phyloP scores from a whole-genome alignment of 30 jellyfish, hydroid and myxozoan genomes.

The Rhopilema esculentum region DNA sequence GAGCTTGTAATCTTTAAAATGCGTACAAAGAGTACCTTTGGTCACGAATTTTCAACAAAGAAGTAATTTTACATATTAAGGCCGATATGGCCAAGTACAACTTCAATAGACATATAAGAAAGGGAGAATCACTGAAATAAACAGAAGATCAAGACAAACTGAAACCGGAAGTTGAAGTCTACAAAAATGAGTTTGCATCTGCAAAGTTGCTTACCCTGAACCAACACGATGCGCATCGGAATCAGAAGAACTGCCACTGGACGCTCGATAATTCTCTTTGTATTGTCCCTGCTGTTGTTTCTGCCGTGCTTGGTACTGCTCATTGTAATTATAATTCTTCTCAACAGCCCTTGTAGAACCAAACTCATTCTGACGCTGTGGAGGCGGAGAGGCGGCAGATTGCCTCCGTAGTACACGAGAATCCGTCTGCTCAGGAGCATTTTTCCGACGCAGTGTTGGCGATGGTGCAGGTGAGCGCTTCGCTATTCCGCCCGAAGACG shows the following conservation, averaged over 20 bases:
- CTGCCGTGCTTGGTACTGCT: constrained; percentile 13
- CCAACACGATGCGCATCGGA: constrained; percentile 72
- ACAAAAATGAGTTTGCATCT: background rate
- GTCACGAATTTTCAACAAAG: too few species aligned
- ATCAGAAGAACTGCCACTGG: constrained; percentile 79
- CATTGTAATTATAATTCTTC: constrained; percentile 15
- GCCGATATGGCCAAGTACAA: too few species aligned
- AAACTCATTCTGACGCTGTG: constrained; percentile 53
- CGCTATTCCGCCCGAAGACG: constrained; percentile 53
- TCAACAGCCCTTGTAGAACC: constrained; percentile 24
- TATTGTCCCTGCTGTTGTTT: constrained; percentile 24
- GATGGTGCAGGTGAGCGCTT: constrained; percentile 74
- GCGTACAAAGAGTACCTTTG: too few species aligned
- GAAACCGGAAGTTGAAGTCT: too few species aligned
- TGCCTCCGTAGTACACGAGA: constrained; percentile 50
- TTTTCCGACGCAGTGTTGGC: constrained; percentile 44
- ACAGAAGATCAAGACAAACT: too few species aligned
- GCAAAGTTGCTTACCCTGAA: constrained; percentile 43
- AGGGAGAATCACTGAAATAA: too few species aligned
- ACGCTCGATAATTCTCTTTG: constrained; percentile 30
- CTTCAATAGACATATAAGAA: too few species aligned
- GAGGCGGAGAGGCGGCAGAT: constrained; percentile 58
- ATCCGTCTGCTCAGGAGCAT: constrained; percentile 43
- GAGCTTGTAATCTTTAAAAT: too few species aligned
- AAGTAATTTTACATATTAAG: too few species aligned